Base-by-base conservation (phyloP, 2,113 vertebrate species). In the Boulengeromyrus knoepffleri region DNA sequence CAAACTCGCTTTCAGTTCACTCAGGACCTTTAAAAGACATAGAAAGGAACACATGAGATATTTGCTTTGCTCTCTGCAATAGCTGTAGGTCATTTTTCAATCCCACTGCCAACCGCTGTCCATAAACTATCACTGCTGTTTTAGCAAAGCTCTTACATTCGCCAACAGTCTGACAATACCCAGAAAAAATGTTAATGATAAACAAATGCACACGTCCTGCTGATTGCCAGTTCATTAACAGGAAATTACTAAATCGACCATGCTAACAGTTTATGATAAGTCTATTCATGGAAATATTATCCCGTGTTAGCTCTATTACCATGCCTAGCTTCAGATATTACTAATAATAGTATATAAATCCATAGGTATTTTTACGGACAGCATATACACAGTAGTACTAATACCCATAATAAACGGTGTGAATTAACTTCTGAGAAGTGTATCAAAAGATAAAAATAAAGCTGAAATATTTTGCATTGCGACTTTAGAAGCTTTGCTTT, bases 401-500 rank as follows among this genome's bases (percentile, higher is more conserved):
- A 85, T 85, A 85, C 39, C 36, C 21, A 46, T 47, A 85, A 85
- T 85, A 47, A 3, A 46, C 0, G 80, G 80, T 4, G 17, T 24
- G 80, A 47, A 24, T 89, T 88, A 84, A 89, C 88, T 89, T 89
- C 85, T 46, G 58, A 90, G 47, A 27, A 88, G 39, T 2, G 62
- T 56, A 70, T 58, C 58, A 46, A 91, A 45, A 70, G 45, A 80
- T 62, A 91, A 66, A 83, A 84, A 84, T 45, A 84, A 84, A 90
- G 83, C 50, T 53, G 86, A 58, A 90, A 88, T 52, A 13, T 91
- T 90, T 88, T 49, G 70, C 62, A 62, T 88, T 83, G 88, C 15
- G 52, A 85, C 83, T 84, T 66, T 91, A 91, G 47, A 53, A 62
- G 31, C 90, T 89, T 89, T 90, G 85, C 31, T 84, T 77, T 90